Base-by-base conservation (phyloP, 2,113 vertebrate species). In the Phalacrocorax brasilianus region DNA sequence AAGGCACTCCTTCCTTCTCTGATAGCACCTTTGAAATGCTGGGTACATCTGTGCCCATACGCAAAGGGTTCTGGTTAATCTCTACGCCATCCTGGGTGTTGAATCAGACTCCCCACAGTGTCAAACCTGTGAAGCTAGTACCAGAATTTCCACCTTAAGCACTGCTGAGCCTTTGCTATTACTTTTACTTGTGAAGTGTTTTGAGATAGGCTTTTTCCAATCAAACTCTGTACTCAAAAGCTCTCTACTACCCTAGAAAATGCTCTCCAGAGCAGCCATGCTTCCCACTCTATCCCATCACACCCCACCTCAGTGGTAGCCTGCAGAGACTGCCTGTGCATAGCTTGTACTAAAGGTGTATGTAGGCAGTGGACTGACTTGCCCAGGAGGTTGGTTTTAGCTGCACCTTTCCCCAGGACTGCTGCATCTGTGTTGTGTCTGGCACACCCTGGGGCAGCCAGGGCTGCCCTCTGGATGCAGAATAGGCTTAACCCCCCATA, bases 371-470 rank as follows among this genome's bases (percentile, higher is more conserved):
- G 40, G 49, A 14, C 15, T 23, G 6, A 2, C 2, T 32, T 72
- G 18, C 3, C 28, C 40, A 12, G 3, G 16, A 27, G 10, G 2
- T 0, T 59, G n/a, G 8, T 2, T 84, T 83, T 62, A 40, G 9
- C 28, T 55, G 52, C 9, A 10, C 5, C 10, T 44, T 75, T 9
- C 10, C 19, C 8, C 14, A 53, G n/a, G n/a, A 40, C 32, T 47
- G 22, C n/a, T 45, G 35, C 6, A 5, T 56, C 22, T 55, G 5
- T 72, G n/a, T 18, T 59, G 24, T 61, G 35, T 21, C n/a, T 45
- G 44, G 40, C 19, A 38, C 12, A 32, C 10, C 16, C 9, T 44
- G 42, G 16, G 18, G 44, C 35, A 86, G 30, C 24, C 2, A 11
- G 10, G 12, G 7, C 33, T 91, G 45, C 17, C 13, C 8, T 77